phyloP scores from a whole-genome alignment of 2,113 vertebrate genomes.

The Calypte anna region DNA sequence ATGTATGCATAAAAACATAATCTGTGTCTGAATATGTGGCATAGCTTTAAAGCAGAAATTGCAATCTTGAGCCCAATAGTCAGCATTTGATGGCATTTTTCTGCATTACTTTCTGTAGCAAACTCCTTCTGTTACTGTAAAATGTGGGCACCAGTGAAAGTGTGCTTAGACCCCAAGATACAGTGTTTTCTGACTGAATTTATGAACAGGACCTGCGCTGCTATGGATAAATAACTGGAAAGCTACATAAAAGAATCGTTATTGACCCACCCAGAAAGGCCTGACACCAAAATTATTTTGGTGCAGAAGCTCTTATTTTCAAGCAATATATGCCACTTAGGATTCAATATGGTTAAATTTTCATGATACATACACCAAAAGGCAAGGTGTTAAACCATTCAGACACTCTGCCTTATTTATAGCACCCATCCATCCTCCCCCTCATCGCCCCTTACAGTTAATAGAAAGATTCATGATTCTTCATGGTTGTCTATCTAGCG shows the following conservation, averaged over 20 bases:
- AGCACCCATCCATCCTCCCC: slow-evolving; percentile 74
- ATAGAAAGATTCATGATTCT: slow-evolving; percentile 98
- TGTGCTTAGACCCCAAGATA: background rate
- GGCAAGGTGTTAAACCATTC: slow-evolving; percentile 76
- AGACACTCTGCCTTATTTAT: slow-evolving; percentile 78
- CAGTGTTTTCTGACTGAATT: slow-evolving; percentile 4
- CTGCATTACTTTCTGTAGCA: background rate
- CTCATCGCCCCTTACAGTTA: slow-evolving; percentile 83
- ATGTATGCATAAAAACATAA: background rate
- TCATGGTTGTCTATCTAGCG: slow-evolving; percentile 93
- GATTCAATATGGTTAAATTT: slow-evolving; percentile 59
- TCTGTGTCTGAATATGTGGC: background rate
- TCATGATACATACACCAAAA: slow-evolving; percentile 65
- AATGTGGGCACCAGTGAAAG: background rate
- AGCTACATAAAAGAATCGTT: background rate
- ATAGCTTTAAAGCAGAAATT: background rate
- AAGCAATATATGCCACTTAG: background rate
- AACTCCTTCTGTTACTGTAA: background rate
- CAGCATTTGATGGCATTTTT: background rate
- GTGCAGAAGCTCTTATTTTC: background rate
- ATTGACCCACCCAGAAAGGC: slow-evolving; percentile 29
- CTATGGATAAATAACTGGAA: slow-evolving; percentile 32
- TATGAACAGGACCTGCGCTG: background rate
- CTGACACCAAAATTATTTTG: background rate
- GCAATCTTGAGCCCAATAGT: background rate